Evolutionary conservation across 1,140 invertebrate species (phyloP), one percentile per base, ranked within the genome.

Genomic region (Heliothis subflexa): DNA sequence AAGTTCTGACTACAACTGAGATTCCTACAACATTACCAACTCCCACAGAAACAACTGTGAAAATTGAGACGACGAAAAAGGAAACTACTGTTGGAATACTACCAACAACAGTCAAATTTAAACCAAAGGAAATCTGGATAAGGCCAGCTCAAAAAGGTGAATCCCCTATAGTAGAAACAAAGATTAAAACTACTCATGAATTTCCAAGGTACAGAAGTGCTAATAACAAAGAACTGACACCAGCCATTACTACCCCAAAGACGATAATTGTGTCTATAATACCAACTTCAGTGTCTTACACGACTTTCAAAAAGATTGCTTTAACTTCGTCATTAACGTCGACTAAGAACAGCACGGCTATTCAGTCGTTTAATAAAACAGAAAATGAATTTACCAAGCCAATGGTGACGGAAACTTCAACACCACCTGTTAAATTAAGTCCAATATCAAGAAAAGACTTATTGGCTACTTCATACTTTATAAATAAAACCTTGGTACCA

Each of bases 261-360:
- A 94, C 93, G 3, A 94, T 94, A 21, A 93, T 94, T 62, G 93
- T 94, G 16, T 94, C 93, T 14, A 94, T 94, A 80, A 94, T 94
- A 85, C 93, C 93, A 14, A 94, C 93, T 62, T 94, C 93, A 18
- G 86, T 93, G 49, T 91, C 92, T 21, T 93, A 94, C 70, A 83
- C 90, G 11, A 90, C 90, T 12, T 94, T 93, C 70, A 94, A 93
- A 87, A 93, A 91, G 82, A 91, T 94, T 62, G 85, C 91, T 45
- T 81, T 94, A 55, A 89, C 92, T 66, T 85, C 90, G 11, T 87
- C 88, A 2, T 91, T 89, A 72, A 40, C 88, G 10, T 78, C 86
- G 18, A 78, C 80, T 80, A 93, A 88, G 78, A 87, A 66, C 12
- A 89, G 85, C 64, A 33, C 77, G 68, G 84, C 80, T n/a, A 11